Base-by-base conservation (phyloP, 2,797 vertebrate species). In the Platalea minor region DNA sequence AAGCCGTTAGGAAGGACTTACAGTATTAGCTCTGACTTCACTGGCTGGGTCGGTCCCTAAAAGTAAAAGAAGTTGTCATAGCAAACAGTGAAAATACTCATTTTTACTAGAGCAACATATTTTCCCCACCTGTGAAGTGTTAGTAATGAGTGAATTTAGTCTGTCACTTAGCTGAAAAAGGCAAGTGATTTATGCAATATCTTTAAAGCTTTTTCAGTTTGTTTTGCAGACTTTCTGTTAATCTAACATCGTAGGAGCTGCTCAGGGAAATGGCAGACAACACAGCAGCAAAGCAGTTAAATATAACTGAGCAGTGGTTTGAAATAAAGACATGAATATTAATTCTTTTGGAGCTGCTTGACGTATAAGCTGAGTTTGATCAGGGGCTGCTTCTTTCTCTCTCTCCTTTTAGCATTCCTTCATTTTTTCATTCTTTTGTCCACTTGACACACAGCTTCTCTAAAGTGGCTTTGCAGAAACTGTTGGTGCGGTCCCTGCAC, bases 361-460 rank as follows among this genome's bases (percentile, higher is more conserved):
- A 91, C 1, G 1, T 93, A 94, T 69, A 96, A 95, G 63, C 70
- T 35, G 59, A 89, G 59, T 86, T 95, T 93, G 84, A 63, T 89
- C 65, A 8, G 84, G 56, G 86, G 51, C 88, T 94, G 80, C 75
- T 89, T 26, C 85, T 79, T 78, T 88, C 60, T 76, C 56, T 63
- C 60, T 86, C 31, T 95, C 68, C 84, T 94, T 96, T 91, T 93
- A 91, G 86, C 95, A 79, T 97, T 96, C 95, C 87, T 97, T 97
- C 75, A 83, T 97, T 97, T 98, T 89, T 89, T 94, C 85, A 74
- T 88, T 96, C 95, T 97, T 97, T 97, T 97, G 96, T 93, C 94
- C 67, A 25, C 91, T 97, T 97, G 96, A 97, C 95, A 94, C 46
- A 11, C 68, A 88, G 93, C 89, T 72, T 97, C 94, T 97, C 88